Evolutionary conservation across 2,888 invertebrate species (phyloP).

Genomic region (Cephus spinipes): DNA sequence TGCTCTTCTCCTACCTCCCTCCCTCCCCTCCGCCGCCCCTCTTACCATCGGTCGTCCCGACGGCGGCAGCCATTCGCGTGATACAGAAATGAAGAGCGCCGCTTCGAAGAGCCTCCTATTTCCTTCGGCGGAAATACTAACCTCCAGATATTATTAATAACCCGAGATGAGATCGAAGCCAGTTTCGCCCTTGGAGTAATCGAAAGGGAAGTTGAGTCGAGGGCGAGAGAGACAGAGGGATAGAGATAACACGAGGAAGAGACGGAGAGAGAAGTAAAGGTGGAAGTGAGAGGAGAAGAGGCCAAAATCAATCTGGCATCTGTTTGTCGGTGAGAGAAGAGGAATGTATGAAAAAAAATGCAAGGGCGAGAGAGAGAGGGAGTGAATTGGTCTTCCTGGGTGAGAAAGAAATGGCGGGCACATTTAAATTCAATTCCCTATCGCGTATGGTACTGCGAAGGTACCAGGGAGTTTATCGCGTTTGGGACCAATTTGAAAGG

Average conservation of each 20-base stretch:
- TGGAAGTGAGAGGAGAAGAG: constrained; percentile 16
- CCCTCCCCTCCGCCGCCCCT: background rate
- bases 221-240: constrained; percentile 1
- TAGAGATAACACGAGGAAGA: constrained; percentile 16
- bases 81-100: constrained; percentile 63
- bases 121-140: constrained; percentile 59
- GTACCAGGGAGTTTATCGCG: constrained; percentile 49
- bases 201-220: constrained; percentile 17
- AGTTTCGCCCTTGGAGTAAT: constrained; percentile 29
- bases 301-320: constrained; percentile 62
- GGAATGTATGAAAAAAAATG: background rate
- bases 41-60: constrained; percentile 24
- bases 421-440: constrained; percentile 60
- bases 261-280: constrained; percentile 33
- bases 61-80: constrained; percentile 48
- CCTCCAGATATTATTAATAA: constrained; percentile 66
- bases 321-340: constrained; percentile 42
- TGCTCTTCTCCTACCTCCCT: constrained; percentile 63
- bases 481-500: constrained; percentile 55
- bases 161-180: constrained; percentile 62
- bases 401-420: constrained; percentile 32
- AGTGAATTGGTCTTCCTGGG: constrained; percentile 7
- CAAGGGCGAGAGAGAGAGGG: background rate
- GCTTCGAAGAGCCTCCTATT: constrained; percentile 47
- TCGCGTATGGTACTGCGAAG: constrained; percentile 33